These are phyloP conservation scores for Lophotriccus pileatus DNA, from an alignment of 2,797 vertebrate genomes.

Conservation along the genomic window DNA sequence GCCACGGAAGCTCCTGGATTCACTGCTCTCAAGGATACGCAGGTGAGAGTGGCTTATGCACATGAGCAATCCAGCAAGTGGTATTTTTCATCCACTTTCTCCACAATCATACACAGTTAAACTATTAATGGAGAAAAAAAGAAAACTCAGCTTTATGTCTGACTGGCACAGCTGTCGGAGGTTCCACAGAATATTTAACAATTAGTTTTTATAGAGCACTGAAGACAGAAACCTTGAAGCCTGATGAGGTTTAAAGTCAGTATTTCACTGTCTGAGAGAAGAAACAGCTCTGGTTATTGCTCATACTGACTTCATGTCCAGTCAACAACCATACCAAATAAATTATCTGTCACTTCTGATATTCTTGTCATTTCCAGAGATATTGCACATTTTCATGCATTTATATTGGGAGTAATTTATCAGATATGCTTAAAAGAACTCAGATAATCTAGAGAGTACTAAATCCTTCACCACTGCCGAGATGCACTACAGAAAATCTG, in stretches of 20 bases:
- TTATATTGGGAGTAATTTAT: not conserved
- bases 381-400: not conserved
- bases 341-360: not conserved
- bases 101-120: not conserved
- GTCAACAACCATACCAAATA: not conserved
- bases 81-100: not conserved
- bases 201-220: not conserved
- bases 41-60: not conserved
- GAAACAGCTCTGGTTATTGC: not conserved
- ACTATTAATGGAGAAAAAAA: not conserved
- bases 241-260: not conserved
- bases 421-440: not conserved
- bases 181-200: not conserved
- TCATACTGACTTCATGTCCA: not conserved
- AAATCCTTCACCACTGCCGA: not conserved
- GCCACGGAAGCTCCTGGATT: not conserved
- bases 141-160: not conserved
- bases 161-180: not conserved
- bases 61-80: not conserved
- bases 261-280: not conserved
- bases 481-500: not conserved
- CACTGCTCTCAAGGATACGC: rapidly evolving
- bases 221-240: not conserved
- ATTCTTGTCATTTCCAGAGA: not conserved
- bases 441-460: not conserved